Conservation (phyloP, 2,888 invertebrate genomes). For the Thymelicus sylvestris region DNA sequence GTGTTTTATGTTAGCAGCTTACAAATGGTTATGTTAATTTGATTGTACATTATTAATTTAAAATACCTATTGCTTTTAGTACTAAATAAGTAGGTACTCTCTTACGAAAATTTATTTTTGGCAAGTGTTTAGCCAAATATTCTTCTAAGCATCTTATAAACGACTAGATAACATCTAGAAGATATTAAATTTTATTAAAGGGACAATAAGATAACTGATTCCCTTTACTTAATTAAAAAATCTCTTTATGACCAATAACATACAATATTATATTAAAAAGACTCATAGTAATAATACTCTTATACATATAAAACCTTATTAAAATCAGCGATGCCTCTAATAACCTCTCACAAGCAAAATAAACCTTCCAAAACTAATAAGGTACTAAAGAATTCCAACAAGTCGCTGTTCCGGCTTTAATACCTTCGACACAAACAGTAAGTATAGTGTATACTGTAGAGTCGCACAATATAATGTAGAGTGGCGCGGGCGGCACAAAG, state of each 20-base stretch:
- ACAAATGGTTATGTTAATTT: constrained; percentile 22
- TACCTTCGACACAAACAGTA: constrained; percentile 70
- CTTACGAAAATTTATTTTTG: too few relatives aligned
- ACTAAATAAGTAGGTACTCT: too few relatives aligned
- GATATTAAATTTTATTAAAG: too few relatives aligned
- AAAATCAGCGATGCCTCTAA: background rate
- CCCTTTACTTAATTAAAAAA: too few relatives aligned
- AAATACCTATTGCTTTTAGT: too few relatives aligned
- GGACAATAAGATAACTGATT: too few relatives aligned
- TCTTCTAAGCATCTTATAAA: too few relatives aligned
- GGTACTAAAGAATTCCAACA: constrained; percentile 54
- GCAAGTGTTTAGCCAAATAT: too few relatives aligned
- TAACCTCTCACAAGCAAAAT: background rate
- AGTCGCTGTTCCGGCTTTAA: constrained; percentile 65
- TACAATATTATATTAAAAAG: too few relatives aligned
- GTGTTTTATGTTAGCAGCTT: constrained; percentile 19
- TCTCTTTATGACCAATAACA: too few relatives aligned
- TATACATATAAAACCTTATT: background rate
- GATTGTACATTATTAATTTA: background rate
- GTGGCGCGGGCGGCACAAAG: constrained; percentile 83
- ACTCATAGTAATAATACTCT: too few relatives aligned
- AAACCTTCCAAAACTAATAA: constrained; percentile 57
- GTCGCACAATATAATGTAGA: constrained; percentile 84
- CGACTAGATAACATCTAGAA: too few relatives aligned
- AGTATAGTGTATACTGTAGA: constrained; percentile 78